Evolutionary conservation across 2,797 vertebrate genomes (phyloP).

Genomic region (Schizopygopsis malacanthus): DNA sequence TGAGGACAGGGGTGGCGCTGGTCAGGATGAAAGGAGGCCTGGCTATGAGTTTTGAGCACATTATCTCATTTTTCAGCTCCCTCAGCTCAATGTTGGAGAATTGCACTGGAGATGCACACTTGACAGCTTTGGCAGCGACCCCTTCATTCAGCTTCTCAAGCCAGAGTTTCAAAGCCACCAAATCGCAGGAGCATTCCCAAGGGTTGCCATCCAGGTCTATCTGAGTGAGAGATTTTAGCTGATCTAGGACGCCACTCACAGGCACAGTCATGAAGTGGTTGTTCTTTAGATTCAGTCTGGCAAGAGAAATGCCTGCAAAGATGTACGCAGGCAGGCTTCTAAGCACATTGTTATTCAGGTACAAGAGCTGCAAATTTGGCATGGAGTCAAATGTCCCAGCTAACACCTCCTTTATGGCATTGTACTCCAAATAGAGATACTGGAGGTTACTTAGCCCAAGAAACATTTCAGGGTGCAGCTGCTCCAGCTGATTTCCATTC

Average conservation of each 20-base stretch:
- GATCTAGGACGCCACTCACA: conserved; percentile 96
- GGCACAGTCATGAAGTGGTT: conserved; percentile 99
- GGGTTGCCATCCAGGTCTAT: conserved; percentile 98
- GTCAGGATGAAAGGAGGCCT: conserved; percentile 87
- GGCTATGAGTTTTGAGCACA: conserved; percentile 92
- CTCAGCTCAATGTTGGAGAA: conserved; percentile 95
- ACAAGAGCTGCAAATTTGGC: conserved; percentile 96
- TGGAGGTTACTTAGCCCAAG: conserved; percentile 93
- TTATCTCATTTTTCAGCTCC: conserved; percentile 93
- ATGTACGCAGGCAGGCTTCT: conserved; percentile 93
- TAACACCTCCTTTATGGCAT: conserved; percentile 95
- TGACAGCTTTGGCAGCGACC: conserved; percentile 93
- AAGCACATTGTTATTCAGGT: conserved; percentile 96
- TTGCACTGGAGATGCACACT: conserved; percentile 93
- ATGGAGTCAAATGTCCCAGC: conserved; percentile 95
- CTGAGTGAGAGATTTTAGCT: conserved; percentile 91
- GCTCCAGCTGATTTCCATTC: conserved; percentile 96
- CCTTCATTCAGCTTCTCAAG: conserved; percentile 93
- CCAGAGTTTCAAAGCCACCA: conserved; percentile 97
- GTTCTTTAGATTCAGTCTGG: conserved; percentile 94
- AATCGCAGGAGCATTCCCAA: conserved; percentile 98
- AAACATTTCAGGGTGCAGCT: conserved; percentile 96
- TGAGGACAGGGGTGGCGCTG: conserved; percentile 81
- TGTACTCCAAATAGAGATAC: conserved; percentile 99
- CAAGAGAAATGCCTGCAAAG: conserved; percentile 91